Evolutionary conservation across 2,797 vertebrate species (phyloP), one percentile per base, ranked within the genome.

Genomic region (Sebastes aleutianus): DNA sequence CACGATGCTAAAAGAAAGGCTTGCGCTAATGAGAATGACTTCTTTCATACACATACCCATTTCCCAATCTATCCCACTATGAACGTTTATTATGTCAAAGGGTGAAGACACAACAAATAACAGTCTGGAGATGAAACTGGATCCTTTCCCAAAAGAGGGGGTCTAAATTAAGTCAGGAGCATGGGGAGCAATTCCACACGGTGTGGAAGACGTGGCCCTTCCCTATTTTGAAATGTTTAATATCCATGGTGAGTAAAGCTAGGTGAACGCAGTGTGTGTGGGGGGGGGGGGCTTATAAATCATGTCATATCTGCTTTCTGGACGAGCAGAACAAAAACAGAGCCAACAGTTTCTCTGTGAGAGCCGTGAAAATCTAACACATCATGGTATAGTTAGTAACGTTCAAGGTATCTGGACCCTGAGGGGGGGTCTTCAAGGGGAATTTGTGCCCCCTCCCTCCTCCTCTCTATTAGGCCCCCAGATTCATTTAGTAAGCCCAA

Each of bases 101-200:
- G 14, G 39, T 70, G 58, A 62, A 88, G 61, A 79, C 64, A 32
- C 57, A 86, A 80, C 70, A 82, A 80, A 83, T 62, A 53, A 53
- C 24, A 62, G 64, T 73, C 56, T 36, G 68, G 63, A 86, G 70
- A 70, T 29, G 70, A 90, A 90, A 91, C 79, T 58, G 79, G 59
- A 92, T 75, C 74, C 56, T 71, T 69, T 89, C 77, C 67, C 87
- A 86, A 89, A 78, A 75, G 47, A 70, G 27, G 24, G 24, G 62
- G 63, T 78, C 76, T 74, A 61, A 84, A 61, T 79, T 32, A 62
- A 76, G 73, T 85, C 70, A 50, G 65, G 62, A 77, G 78, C 63
- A 16, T 8, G 50, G 82, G 76, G 84, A 86, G 84, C 61, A 72
- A 65, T 85, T 77, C 24, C 65, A 69, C 65, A 62, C 32, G n/a